These are phyloP conservation scores for Myioborus miniatus DNA, from an alignment of 2,797 vertebrate species.

Conservation along the genomic window DNA sequence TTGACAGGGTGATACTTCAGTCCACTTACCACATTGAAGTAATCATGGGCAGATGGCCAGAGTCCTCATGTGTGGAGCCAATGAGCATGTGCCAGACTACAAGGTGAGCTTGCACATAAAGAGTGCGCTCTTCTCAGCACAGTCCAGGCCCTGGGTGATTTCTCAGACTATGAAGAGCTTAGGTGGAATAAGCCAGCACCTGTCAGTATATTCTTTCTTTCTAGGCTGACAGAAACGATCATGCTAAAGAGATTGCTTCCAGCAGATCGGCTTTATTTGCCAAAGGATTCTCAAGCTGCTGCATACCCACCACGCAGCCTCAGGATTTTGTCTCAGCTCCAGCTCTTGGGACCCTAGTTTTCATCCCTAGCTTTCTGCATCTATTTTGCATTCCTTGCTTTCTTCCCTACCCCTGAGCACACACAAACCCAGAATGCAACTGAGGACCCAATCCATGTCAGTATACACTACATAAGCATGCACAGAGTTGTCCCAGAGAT, in stretches of 20 bases:
- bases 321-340: neutral
- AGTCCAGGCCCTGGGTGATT: neutral
- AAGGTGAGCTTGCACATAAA: neutral
- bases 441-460: neutral
- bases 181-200: neutral
- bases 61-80: neutral
- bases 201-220: neutral
- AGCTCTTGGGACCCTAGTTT: neutral
- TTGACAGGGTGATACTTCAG: neutral
- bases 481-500: fast-evolving
- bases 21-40: neutral
- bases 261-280: neutral
- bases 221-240: neutral
- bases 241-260: neutral
- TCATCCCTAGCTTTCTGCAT: neutral
- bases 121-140: neutral
- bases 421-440: neutral
- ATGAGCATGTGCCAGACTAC: fast-evolving
- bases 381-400: neutral
- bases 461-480: neutral
- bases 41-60: neutral
- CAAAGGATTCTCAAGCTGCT: neutral
- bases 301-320: neutral
- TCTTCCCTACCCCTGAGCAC: neutral
- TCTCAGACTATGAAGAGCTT: neutral